Evolutionary conservation across 2,888 invertebrate species (phyloP).

Genomic region (Diloba caeruleocephala): DNA sequence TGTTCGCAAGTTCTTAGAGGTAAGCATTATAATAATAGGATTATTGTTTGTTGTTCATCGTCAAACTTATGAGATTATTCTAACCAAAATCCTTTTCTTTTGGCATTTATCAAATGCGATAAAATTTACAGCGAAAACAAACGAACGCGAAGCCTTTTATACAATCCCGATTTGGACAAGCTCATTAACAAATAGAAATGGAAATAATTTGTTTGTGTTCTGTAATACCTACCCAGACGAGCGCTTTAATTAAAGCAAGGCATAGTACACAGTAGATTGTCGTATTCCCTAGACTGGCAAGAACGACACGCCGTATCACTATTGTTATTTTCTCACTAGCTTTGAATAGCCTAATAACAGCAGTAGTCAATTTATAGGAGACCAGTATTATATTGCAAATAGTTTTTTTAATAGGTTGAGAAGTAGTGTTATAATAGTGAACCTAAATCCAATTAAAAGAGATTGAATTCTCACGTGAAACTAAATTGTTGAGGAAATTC

Average conservation of each 20-base stretch:
- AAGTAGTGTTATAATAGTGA: conserved; percentile 8
- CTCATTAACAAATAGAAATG: conserved; percentile 9
- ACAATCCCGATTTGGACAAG: conserved; percentile 1
- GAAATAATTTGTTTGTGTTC: conserved; percentile 4
- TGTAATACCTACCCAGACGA: conserved; percentile 17
- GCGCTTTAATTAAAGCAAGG: conserved; percentile 32
- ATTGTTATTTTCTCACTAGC: conserved; percentile 7
- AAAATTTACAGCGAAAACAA: too few species aligned
- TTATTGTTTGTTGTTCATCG: neutral
- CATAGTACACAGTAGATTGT: conserved; percentile 12
- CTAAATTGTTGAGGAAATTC: neutral
- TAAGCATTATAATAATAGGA: conserved; percentile 66
- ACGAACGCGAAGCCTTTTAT: too few species aligned
- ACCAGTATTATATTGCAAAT: conserved; percentile 14
- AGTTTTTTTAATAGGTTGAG: conserved; percentile 26
- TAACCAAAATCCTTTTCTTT: neutral
- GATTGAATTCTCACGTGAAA: conserved; percentile 13
- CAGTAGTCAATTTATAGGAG: conserved; percentile 2
- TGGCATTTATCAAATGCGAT: neutral
- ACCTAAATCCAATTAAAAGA: conserved; percentile 18
- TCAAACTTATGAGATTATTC: too few species aligned
- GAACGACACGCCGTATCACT: conserved; percentile 25
- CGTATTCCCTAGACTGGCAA: conserved; percentile 24
- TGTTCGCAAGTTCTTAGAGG: conserved; percentile 97
- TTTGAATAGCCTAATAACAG: neutral